Evolutionary conservation across 2,888 invertebrate species (phyloP).

Genomic region (Mactromeris polynyma): DNA sequence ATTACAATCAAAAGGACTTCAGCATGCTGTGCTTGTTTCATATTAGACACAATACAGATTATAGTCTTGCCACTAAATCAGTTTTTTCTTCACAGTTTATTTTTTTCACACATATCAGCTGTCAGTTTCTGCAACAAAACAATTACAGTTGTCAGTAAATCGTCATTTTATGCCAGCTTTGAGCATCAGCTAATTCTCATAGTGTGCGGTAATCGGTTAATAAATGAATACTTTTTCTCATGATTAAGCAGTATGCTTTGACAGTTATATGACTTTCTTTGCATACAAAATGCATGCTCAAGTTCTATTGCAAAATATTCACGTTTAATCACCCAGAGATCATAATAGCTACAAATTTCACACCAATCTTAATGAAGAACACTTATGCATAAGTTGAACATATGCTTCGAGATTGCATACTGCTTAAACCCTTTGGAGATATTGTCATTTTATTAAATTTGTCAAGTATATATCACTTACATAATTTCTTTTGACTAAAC

Average conservation of each 20-base stretch:
- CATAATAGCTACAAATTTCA: constrained; percentile 15
- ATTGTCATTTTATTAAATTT: constrained; percentile 10
- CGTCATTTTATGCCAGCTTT: not conserved
- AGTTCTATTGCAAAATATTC: constrained; percentile 1
- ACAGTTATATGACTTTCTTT: not conserved
- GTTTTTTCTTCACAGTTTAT: not conserved
- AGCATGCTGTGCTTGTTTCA: constrained; percentile 23
- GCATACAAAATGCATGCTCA: not conserved
- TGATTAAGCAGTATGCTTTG: not conserved
- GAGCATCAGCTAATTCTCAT: not conserved
- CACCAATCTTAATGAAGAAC: not conserved
- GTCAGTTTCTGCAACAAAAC: not conserved
- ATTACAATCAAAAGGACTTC: constrained; percentile 15
- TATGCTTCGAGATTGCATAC: not conserved
- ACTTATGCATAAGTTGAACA: not conserved
- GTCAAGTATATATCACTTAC: constrained; percentile 9
- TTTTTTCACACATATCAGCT: not conserved
- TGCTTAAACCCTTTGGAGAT: not conserved
- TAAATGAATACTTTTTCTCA: not conserved
- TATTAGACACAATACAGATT: not conserved
- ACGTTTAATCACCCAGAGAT: not conserved
- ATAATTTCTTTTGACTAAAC: not conserved
- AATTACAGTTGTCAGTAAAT: not conserved
- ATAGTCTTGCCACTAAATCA: constrained; percentile 3
- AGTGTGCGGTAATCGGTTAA: constrained; percentile 13